Base-by-base conservation (phyloP, 2,113 vertebrate species). In the Petroica traversi region DNA sequence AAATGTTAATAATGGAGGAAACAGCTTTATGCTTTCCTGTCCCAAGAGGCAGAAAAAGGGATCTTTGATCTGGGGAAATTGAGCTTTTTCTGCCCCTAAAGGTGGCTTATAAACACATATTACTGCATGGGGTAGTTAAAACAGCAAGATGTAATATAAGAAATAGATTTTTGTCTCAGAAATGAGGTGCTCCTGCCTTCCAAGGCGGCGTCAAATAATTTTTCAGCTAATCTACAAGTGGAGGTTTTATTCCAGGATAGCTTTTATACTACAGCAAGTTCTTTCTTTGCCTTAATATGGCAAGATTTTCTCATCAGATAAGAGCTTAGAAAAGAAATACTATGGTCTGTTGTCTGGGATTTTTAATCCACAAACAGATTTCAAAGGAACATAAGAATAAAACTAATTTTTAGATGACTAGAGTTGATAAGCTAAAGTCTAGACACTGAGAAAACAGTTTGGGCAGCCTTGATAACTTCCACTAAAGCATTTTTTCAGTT, bases 1-100 rank as follows among this genome's bases (percentile, higher is more conserved):
- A 97, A 97, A 96, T 72, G 95, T 92, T 97, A 96, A 96, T 97
- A 93, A 95, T 55, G 74, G 63, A 67, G 92, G 88, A 94, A 97
- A 96, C 73, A 86, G 95, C 91, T 85, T 90, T 58, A 77, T 71
- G 63, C 58, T 95, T 96, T 72, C 82, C 88, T 93, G 66, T 96
- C 84, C 77, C 91, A 86, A 58, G 71, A 41, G 74, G 51, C 9
- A n/a, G 63, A 34, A 92, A 72, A 91, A 68, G 22, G 15, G 23
- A 83, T 91, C 84, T 95, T 33, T 94, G 89, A 93, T 93, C 61
- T 62, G 41, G 82, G 48, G 36, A 96, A 97, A 95, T 15, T 4
- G 64, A 88, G 78, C 38, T 89, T 85, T 72, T 93, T 89, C 57
- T 58, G 64, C 62, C 86, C 91, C 79, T 94, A 62, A 73, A 86